Percentiles rank a stretch among this genome's conserved stretches.
These are phyloP conservation scores for Stegana nigrithorax DNA, from an alignment of 2,888 invertebrate species.

Conservation along the genomic window DNA sequence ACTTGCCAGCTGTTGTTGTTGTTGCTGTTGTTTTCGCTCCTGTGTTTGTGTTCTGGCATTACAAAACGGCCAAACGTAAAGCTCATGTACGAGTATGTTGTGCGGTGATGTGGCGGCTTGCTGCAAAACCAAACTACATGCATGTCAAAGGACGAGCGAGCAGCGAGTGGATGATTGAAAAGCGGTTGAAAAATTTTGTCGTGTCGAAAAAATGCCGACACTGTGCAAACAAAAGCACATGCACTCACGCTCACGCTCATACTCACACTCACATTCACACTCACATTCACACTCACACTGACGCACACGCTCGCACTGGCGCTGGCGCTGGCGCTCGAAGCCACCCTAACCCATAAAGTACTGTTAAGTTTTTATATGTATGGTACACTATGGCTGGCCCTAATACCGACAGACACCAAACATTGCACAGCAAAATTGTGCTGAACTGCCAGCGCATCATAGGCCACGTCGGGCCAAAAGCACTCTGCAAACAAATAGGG, in stretches of 20 bases:
- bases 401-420: slow-evolving; percentile 14
- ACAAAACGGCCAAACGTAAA: too few species aligned
- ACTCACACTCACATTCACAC: background rate
- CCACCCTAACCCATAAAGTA: too few species aligned
- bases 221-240: slow-evolving; percentile 40
- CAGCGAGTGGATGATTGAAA: too few species aligned
- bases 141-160: too few species aligned
- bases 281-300: background rate
- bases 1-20: too few species aligned
- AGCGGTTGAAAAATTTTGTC: too few species aligned
- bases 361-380: slow-evolving; percentile 8
- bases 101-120: too few species aligned
- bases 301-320: background rate
- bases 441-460: background rate
- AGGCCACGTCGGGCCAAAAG: slow-evolving; percentile 22
- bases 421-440: slow-evolving; percentile 4
- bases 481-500: slow-evolving; percentile 26
- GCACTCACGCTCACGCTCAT: background rate
- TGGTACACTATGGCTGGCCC: background rate
- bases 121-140: too few species aligned
- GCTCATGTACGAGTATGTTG: too few species aligned
- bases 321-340: too few species aligned
- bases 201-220: slow-evolving; percentile 42
- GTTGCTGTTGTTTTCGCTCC: too few species aligned
- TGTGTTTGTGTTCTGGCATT: too few species aligned